These are phyloP conservation scores for Vanessa cardui DNA, from an alignment of 2,888 invertebrate species.

Conservation along the genomic window DNA sequence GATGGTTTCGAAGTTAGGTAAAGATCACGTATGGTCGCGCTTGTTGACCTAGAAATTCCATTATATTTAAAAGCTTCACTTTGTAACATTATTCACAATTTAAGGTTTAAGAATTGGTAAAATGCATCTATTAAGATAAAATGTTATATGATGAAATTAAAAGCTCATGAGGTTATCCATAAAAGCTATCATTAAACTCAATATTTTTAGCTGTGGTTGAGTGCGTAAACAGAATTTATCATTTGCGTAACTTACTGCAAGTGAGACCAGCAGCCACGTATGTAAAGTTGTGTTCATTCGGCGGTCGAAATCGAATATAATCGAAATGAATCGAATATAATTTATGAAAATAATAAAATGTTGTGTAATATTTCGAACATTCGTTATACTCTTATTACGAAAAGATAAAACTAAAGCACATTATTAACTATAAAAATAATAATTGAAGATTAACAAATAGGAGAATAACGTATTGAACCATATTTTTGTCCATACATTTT, in stretches of 20 bases:
- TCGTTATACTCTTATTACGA: too few species aligned
- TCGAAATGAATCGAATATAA: too few species aligned
- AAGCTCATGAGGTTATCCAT: neutral
- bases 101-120: constrained; percentile 7
- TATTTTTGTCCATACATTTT: too few species aligned
- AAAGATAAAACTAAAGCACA: too few species aligned
- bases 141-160: neutral
- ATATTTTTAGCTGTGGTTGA: neutral
- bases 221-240: neutral
- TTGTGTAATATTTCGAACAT: too few species aligned
- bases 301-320: too few species aligned
- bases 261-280: too few species aligned
- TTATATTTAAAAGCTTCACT: constrained; percentile 23
- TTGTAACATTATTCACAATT: constrained; percentile 9
- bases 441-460: too few species aligned
- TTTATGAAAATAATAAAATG: too few species aligned
- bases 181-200: neutral
- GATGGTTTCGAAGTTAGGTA: constrained; percentile 25
- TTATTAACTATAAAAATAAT: too few species aligned
- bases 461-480: too few species aligned
- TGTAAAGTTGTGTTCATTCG: too few species aligned
- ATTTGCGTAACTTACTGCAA: neutral
- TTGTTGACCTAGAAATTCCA: constrained; percentile 18
- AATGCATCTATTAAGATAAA: constrained; percentile 7
- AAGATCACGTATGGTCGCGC: constrained; percentile 28